A percentile compares a stretch with the other conserved stretches of the same genome.
These are phyloP conservation scores for Sus scrofa DNA, from an alignment of 2,113 vertebrate species.

Conservation along the genomic window DNA sequence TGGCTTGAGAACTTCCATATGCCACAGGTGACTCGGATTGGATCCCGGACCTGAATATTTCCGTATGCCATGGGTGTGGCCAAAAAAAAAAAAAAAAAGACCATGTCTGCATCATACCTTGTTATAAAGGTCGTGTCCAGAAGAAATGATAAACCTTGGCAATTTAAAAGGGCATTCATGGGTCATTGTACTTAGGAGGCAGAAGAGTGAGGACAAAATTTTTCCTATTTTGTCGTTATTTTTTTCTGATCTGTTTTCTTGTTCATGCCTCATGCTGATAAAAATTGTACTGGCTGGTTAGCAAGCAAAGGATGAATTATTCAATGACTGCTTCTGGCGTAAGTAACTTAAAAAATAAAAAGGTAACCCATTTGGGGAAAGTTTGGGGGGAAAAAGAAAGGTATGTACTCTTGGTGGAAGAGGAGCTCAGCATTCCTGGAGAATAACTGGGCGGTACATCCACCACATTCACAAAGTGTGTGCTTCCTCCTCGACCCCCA, in stretches of 20 bases:
- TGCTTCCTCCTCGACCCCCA: too few species aligned
- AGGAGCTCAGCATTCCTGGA: background rate
- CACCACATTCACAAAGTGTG: background rate
- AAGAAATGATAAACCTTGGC: background rate
- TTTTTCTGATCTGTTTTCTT: background rate
- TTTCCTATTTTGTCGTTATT: background rate
- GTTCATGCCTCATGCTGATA: background rate
- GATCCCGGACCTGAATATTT: too few species aligned
- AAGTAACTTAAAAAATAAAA: background rate
- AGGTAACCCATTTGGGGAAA: background rate
- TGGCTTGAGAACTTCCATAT: too few species aligned
- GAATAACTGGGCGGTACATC: background rate
- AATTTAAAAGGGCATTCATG: background rate
- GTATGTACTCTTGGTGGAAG: background rate
- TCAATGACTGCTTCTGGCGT: background rate
- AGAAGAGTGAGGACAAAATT: background rate
- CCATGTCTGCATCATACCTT: background rate
- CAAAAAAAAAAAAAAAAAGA: too few species aligned
- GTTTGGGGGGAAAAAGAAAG: background rate
- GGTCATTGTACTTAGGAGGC: background rate
- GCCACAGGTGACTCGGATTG: too few species aligned
- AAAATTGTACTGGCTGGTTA: background rate
- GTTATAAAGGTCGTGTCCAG: background rate
- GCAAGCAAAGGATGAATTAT: background rate
- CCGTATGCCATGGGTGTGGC: too few species aligned